A percentile compares a stretch with the other conserved stretches of the same genome.
These are phyloP conservation scores for Xenopus petersii DNA, from an alignment of 2,797 vertebrate genomes.

Conservation along the genomic window DNA sequence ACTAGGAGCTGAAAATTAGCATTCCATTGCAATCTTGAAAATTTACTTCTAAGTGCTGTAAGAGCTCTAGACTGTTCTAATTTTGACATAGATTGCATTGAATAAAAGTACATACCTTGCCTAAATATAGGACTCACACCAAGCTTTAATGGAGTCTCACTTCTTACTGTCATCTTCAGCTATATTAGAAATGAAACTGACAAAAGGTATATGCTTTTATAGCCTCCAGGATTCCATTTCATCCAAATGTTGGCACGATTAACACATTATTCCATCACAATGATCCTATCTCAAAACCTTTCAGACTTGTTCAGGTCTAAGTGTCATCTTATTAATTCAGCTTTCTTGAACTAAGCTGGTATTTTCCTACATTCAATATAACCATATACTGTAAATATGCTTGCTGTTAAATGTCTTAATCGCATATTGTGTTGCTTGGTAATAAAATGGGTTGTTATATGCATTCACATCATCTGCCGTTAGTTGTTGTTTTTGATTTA, in stretches of 20 bases:
- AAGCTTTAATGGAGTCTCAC: not conserved
- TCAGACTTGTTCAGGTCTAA: constrained; percentile 34
- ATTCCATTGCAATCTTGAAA: not conserved
- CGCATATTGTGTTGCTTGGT: too few species aligned
- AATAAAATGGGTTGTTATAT: too few species aligned
- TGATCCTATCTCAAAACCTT: constrained; percentile 25
- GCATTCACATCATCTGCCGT: too few species aligned
- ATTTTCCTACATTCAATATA: too few species aligned
- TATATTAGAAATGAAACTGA: constrained; percentile 28
- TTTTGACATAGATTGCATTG: constrained; percentile 19
- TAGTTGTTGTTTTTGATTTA: too few species aligned
- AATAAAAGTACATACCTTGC: constrained; percentile 3
- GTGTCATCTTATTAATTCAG: constrained; percentile 33
- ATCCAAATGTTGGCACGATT: constrained; percentile 24
- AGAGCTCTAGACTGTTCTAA: constrained; percentile 28
- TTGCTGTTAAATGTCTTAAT: too few species aligned
- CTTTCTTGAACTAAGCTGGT: constrained; percentile 14
- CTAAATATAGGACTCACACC: not conserved
- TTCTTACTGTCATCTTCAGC: not conserved
- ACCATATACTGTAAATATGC: too few species aligned
- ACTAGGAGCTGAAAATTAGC: not conserved
- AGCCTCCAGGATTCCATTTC: constrained; percentile 33
- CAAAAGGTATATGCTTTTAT: constrained; percentile 32
- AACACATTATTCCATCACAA: constrained; percentile 11
- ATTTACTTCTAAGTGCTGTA: constrained; percentile 11